Base-by-base conservation (phyloP, 2,113 vertebrate genomes). In the Emydocephalus ijimae region DNA sequence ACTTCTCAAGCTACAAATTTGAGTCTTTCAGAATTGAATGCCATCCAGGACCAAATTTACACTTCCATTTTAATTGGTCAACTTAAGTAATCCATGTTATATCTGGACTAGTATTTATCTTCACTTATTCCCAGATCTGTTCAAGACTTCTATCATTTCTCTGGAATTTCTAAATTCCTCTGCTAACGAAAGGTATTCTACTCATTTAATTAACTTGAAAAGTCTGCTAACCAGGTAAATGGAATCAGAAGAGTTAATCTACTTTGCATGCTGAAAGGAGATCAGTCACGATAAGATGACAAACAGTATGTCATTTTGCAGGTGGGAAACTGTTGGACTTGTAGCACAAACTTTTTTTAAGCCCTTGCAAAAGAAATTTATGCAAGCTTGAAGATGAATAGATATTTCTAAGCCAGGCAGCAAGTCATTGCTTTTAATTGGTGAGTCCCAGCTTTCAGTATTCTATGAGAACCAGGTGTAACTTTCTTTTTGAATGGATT, bases 401-500 rank as follows among this genome's bases (percentile, higher is more conserved):
- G 90, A 92, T 85, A 12, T 64, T 4, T 95, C n/a, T 92, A 85
- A 74, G 95, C 48, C 55, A 94, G 8, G 34, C 45, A 91, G 64
- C 39, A 93, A 91, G 54, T 56, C 88, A n/a, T 48, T 56, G 45
- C 61, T 87, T 95, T 1, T 88, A 95, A 92, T 34, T 0, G 0
- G 50, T 52, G 93, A 50, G 92, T 59, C 93, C 92, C 88, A 26
- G 43, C 90, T 34, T 94, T 50, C 92, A 89, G 50, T 92, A 10
- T 87, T 94, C 52, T 88, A 15, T 96, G n/a, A 21, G 90, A 95
- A 96, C 94, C 96, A 95, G 93, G 94, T 95, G 93, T 94, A 91
- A 87, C 5, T 88, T 89, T 85, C 54, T 15, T 10, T 4, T 39
- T 3, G 92, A 90, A 95, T 21, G 94, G 92, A 96, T 96, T 96